Evolutionary conservation across 2,888 invertebrate species (phyloP).

Genomic region (Drosophila acutilabella): DNA sequence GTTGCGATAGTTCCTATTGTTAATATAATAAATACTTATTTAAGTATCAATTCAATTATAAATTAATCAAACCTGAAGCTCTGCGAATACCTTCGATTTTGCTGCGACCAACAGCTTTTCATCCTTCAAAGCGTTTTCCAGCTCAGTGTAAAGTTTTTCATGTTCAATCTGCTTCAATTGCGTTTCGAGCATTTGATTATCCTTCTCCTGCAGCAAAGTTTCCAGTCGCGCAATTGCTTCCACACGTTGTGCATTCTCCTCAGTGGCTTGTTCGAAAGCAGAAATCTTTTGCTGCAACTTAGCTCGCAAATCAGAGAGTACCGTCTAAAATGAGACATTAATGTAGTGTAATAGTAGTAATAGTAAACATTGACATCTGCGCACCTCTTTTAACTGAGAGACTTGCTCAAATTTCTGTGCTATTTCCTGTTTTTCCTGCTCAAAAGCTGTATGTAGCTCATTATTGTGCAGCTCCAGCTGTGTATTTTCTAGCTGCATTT

Average conservation of each 20-base stretch:
- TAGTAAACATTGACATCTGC: neutral
- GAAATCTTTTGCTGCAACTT: neutral
- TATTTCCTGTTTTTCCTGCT: neutral
- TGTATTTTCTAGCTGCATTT: neutral
- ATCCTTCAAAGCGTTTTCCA: neutral
- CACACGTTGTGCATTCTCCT: neutral
- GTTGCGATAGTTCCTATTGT: neutral
- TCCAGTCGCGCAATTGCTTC: neutral
- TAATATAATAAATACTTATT: neutral
- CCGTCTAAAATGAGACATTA: neutral
- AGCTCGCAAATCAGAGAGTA: neutral
- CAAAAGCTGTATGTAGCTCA: neutral
- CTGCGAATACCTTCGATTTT: neutral
- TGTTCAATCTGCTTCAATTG: neutral
- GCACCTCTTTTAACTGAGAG: neutral
- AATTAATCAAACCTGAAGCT: slow-evolving; percentile 8
- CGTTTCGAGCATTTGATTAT: neutral
- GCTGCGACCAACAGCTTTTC: neutral
- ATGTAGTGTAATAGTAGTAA: too few species aligned
- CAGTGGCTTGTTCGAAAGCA: too few species aligned
- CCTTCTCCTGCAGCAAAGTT: neutral
- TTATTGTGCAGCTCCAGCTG: neutral
- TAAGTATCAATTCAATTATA: neutral
- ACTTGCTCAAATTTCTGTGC: too few species aligned
- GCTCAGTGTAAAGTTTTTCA: neutral